Base-by-base conservation (phyloP, 2,888 invertebrate species). In the Oscheius onirici region DNA sequence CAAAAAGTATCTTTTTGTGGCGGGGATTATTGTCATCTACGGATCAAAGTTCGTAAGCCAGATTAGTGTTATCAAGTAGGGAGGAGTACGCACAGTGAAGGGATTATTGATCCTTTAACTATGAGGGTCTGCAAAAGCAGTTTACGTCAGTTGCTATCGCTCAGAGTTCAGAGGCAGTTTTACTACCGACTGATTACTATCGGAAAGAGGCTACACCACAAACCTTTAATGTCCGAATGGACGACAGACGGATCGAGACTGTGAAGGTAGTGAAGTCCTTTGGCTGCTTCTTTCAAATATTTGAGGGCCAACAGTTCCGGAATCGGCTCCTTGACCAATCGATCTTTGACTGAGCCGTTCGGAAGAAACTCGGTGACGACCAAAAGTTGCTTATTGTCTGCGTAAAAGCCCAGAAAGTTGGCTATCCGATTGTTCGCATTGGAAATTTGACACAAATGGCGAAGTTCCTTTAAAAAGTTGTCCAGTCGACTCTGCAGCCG, bases 211-310 rank as follows among this genome's bases (percentile, higher is more conserved):
- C n/a, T n/a, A n/a, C n/a, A 11, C n/a, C 20, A 52, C 46, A 40
- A 40, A 66, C 69, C 78, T 75, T 82, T 82, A 24, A 82, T 74
- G 63, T 82, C 82, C 2, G 76, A 60, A 68, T 82, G 82, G 44
- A 81, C 68, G 11, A 82, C 68, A n/a, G 78, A 75, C 2, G 77
- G 76, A 24, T 61, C 52, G 13, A 80, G 71, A 5, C 71, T 71
- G 55, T 82, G 82, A 6, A 82, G 61, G 67, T 77, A 82, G 44
- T 77, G 51, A 6, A 82, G 66, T 1, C 79, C 82, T 63, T 82
- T 79, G 0, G 74, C 67, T 1, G 81, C 78, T 49, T 80, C 76
- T 20, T 52, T 65, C 20, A 82, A 74, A 57, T 81, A 82, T 57
- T 73, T 73, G 41, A 81, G 67, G 3, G 82, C 81, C 40, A 63